Evolutionary conservation across 2,113 vertebrate species (phyloP), one percentile per base, ranked within the genome.

Genomic region (Nipponia nippon): DNA sequence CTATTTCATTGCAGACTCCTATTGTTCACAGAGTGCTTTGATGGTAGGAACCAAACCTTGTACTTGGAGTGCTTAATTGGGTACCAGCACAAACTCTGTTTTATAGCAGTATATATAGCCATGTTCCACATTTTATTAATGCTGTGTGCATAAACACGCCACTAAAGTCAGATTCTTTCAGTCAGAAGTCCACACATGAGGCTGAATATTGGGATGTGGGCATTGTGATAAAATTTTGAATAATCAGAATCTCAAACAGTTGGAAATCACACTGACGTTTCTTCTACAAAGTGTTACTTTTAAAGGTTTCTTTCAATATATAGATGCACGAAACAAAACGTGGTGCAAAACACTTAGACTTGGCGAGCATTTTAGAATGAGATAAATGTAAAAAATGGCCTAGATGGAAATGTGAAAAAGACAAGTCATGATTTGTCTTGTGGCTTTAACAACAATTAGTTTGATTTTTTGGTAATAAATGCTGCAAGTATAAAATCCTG

Each of bases 21-120:
- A 32, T 75, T 95, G 80, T 96, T 90, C 88, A 34, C 67, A 78
- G n/a, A 81, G 52, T 36, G 52, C 83, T 97, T 95, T 96, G 90
- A 88, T 95, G 90, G 76, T 9, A 44, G 63, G 61, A 92, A 87
- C 42, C 79, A 89, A 92, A 78, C 49, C 78, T 59, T 40, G 58
- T 85, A 38, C 62, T 90, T 70, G 56, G 42, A 78, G 34, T 27
- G 56, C 77, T 89, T 84, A 47, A 83, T 1, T 55, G 29, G 19
- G 44, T 49, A 69, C 56, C 44, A 55, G 40, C 4, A 2, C 82
- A 86, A 85, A 42, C 58, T 42, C 49, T 90, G 90, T 62, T 91
- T 93, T 93, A 70, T 44, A 81, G 58, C 23, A 29, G 9, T 27
- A 36, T 32, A 32, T 69, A 26, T 32, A 61, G 59, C 42, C 6